These are phyloP conservation scores for Labia minor DNA, from an alignment of 2,888 invertebrate species.

Conservation along the genomic window DNA sequence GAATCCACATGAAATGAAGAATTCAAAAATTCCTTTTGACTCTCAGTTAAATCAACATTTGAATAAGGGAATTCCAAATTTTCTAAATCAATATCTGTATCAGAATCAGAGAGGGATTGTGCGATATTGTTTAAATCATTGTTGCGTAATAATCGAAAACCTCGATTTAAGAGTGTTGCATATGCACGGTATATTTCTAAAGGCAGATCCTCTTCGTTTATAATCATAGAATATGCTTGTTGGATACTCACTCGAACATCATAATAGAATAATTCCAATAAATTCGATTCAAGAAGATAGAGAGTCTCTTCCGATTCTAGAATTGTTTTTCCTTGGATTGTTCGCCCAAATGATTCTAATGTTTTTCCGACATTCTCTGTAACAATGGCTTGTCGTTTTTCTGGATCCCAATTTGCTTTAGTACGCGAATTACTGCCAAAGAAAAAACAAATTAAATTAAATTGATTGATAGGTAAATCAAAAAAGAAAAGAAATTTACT, in stretches of 20 bases:
- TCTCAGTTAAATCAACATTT: too few relatives aligned
- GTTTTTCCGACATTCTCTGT: not conserved
- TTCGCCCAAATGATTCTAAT: not conserved
- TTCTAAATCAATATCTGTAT: not conserved
- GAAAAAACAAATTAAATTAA: not conserved
- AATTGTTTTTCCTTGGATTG: not conserved
- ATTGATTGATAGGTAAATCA: not conserved
- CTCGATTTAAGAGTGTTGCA: not conserved
- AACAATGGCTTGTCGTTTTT: not conserved
- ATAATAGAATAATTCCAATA: not conserved
- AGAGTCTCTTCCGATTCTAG: not conserved
- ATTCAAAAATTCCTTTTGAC: too few relatives aligned
- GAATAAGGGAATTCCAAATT: not conserved
- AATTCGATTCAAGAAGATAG: not conserved
- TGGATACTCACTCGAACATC: not conserved
- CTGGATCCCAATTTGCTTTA: not conserved
- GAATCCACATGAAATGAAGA: too few relatives aligned
- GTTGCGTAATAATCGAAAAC: not conserved
- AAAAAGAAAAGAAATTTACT: too few relatives aligned
- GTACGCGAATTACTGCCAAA: not conserved
- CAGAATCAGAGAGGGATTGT: too few relatives aligned
- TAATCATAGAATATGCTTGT: not conserved
- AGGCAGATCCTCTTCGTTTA: not conserved
- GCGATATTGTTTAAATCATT: not conserved
- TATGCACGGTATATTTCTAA: not conserved